Evolutionary conservation across 2,888 invertebrate species (phyloP).

Genomic region (Lepetodrilus schrolli): DNA sequence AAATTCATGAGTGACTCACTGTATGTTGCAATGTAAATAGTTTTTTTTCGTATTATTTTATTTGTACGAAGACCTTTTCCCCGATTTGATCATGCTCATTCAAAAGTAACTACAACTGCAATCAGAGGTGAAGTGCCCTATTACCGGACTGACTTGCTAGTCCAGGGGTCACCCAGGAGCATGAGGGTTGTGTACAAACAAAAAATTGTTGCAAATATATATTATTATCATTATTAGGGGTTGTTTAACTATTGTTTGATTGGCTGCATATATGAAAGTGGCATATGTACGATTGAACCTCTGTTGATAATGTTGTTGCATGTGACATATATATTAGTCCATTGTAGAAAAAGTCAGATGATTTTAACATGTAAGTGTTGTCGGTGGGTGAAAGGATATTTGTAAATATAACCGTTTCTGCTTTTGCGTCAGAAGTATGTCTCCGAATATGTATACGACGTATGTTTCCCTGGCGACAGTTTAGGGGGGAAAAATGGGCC

Average conservation of each 20-base stretch:
- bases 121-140: background rate
- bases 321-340: conserved; percentile 23
- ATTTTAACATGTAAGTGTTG: conserved; percentile 19
- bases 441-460: conserved; percentile 12
- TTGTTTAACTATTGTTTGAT: conserved; percentile 24
- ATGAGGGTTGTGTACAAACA: conserved; percentile 15
- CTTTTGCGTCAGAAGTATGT: conserved; percentile 6
- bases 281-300: background rate
- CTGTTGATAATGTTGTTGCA: conserved; percentile 21
- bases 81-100: conserved; percentile 4
- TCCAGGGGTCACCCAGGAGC: background rate
- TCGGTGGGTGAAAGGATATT: conserved; percentile 14
- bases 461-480: background rate
- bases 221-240: conserved; percentile 26
- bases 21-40: conserved; percentile 28
- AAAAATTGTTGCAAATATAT: conserved; percentile 26
- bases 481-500: background rate
- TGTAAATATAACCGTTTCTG: conserved; percentile 2
- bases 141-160: background rate
- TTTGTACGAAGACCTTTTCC: conserved; percentile 20
- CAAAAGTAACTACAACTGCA: background rate
- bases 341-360: conserved; percentile 26
- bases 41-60: conserved; percentile 17
- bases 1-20: background rate
- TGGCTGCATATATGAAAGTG: conserved; percentile 1